Evolutionary conservation across 1,140 invertebrate genomes (phyloP).

Genomic region (Drosophila melanica): DNA sequence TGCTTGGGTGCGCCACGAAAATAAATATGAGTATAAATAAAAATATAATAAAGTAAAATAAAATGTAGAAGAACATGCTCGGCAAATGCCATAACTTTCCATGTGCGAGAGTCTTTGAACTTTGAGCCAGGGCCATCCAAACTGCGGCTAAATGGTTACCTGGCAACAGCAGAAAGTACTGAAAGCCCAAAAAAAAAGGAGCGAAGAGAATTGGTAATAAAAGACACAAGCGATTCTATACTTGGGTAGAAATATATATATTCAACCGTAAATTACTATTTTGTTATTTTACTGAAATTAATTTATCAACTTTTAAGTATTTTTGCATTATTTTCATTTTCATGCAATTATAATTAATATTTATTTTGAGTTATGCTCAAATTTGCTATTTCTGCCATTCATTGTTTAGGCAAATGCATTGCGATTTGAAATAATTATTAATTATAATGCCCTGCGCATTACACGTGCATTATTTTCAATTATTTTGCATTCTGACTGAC

Average conservation of each 20-base stretch:
- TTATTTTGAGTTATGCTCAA: constrained; percentile 17
- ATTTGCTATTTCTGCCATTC: constrained; percentile 30
- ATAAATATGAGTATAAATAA: constrained; percentile 10
- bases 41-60: constrained; percentile 45
- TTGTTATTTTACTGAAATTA: no score
- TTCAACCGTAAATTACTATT: no score
- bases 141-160: constrained; percentile 11
- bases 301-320: background rate
- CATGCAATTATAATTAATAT: background rate
- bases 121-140: constrained; percentile 32
- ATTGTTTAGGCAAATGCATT: constrained; percentile 53
- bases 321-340: background rate
- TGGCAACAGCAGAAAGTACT: constrained; percentile 17
- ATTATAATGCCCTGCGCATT: constrained; percentile 48
- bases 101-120: constrained; percentile 46
- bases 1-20: constrained; percentile 35
- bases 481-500: constrained; percentile 50
- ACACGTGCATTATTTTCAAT: constrained; percentile 67
- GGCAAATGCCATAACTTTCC: constrained; percentile 31
- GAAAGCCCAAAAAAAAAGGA: constrained; percentile 4
- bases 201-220: background rate
- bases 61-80: constrained; percentile 36
- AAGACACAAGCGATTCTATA: no score
- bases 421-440: constrained; percentile 71
- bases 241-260: no score